Evolutionary conservation across 2,113 vertebrate species (phyloP).

Genomic region (Aldabrachelys gigantea): DNA sequence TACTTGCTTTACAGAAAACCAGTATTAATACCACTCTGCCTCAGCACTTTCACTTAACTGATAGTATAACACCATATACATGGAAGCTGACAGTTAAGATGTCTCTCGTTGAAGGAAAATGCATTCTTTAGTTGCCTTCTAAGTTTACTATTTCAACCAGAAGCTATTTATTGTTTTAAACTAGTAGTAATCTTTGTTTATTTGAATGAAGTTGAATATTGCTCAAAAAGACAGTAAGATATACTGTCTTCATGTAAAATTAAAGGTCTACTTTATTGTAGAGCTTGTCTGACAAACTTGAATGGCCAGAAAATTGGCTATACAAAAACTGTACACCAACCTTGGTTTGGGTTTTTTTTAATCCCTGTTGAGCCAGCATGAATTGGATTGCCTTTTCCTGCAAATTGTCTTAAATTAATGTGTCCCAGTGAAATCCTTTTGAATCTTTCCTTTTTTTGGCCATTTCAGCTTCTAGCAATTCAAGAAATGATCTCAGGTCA

Average conservation of each 20-base stretch:
- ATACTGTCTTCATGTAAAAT: neutral
- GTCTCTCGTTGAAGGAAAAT: constrained; percentile 28
- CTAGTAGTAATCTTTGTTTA: neutral
- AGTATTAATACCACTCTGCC: constrained; percentile 70
- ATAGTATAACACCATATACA: constrained; percentile 7
- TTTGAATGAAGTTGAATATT: neutral
- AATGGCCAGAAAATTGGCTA: neutral
- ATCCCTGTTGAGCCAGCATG: neutral
- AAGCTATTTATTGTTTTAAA: neutral
- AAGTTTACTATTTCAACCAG: neutral
- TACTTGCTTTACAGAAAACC: constrained; percentile 54
- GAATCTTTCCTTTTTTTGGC: neutral
- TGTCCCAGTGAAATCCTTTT: neutral
- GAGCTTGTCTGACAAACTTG: rapidly evolving
- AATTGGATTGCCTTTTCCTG: neutral
- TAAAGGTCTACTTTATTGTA: neutral
- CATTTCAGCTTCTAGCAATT: neutral
- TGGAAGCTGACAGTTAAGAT: constrained; percentile 4
- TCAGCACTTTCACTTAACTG: constrained; percentile 62
- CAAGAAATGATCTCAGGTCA: rapidly evolving
- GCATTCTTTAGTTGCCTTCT: neutral
- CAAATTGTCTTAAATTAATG: neutral
- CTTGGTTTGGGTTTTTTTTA: neutral
- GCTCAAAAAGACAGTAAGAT: neutral
- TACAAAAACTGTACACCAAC: neutral